Conservation (phyloP, 2,113 vertebrate genomes). For the Nyctibius bracteatus region DNA sequence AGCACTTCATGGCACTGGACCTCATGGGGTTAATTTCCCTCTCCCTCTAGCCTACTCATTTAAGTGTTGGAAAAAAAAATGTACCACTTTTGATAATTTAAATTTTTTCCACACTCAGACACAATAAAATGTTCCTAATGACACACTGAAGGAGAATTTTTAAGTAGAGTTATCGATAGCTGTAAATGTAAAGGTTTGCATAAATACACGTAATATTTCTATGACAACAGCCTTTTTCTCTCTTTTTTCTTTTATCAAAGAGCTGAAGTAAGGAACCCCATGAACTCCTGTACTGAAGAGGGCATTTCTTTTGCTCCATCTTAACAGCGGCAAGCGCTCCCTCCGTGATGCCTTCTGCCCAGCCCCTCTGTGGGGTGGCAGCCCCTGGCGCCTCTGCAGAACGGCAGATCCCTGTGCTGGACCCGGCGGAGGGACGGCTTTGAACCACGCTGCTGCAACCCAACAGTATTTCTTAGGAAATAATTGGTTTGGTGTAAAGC, state of each 20-base stretch:
- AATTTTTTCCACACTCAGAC: not conserved
- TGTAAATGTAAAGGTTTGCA: not conserved
- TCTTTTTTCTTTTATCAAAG: not conserved
- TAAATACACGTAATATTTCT: not conserved
- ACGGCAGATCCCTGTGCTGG: not conserved
- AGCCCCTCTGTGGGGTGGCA: not conserved
- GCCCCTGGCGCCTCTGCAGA: not conserved
- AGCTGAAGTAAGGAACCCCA: not conserved
- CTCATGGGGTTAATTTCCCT: not conserved
- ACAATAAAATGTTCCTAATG: not conserved
- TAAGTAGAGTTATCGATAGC: not conserved
- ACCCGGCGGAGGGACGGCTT: fast-evolving
- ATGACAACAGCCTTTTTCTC: not conserved
- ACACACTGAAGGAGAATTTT: not conserved
- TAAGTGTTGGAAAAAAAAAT: not conserved
- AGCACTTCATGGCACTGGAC: not conserved
- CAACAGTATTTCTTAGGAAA: not conserved
- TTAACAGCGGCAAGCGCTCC: not conserved
- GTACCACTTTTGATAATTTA: not conserved
- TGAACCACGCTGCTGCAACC: not conserved
- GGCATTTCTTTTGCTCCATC: not conserved
- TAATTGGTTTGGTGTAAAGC: not conserved
- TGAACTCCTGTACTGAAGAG: not conserved
- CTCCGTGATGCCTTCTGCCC: fast-evolving
- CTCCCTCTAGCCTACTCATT: not conserved